Evolutionary conservation across 2,113 vertebrate species (phyloP).

Genomic region (Thunnus thynnus): DNA sequence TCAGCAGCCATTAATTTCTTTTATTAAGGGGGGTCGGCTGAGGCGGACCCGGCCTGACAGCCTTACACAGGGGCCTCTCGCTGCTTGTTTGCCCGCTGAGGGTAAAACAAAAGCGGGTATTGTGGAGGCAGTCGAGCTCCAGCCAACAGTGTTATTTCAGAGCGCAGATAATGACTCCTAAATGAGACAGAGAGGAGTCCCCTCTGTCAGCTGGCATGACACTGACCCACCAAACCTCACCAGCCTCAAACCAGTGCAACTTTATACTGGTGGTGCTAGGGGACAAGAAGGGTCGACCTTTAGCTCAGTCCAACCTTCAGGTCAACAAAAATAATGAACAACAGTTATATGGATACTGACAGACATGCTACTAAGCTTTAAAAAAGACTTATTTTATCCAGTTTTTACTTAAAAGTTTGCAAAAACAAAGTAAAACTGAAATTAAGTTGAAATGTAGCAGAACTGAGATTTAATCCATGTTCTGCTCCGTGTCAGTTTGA

Average conservation of each 20-base stretch:
- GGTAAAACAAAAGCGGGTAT: constrained; percentile 60
- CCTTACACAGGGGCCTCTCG: constrained; percentile 40
- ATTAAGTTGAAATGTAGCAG: too few relatives aligned
- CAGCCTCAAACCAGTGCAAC: not conserved
- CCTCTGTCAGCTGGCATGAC: not conserved
- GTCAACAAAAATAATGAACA: too few relatives aligned
- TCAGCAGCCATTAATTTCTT: not conserved
- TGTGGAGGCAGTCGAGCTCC: constrained; percentile 44
- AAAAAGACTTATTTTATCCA: too few relatives aligned
- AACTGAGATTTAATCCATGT: too few relatives aligned
- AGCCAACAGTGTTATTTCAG: constrained; percentile 48
- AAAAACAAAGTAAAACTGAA: too few relatives aligned
- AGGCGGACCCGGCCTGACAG: not conserved
- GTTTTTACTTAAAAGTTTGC: too few relatives aligned
- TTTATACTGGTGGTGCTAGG: not conserved
- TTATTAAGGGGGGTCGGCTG: not conserved
- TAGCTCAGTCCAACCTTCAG: not conserved
- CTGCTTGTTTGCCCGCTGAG: constrained; percentile 35
- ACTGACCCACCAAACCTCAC: not conserved
- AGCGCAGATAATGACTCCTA: constrained; percentile 41
- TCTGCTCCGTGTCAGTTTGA: too few relatives aligned
- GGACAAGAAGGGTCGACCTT: not conserved
- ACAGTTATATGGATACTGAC: too few relatives aligned
- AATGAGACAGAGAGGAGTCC: constrained; percentile 22
- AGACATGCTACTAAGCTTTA: too few relatives aligned